Conservation (phyloP, 1,140 invertebrate species). For the Orchestia grillus region DNA sequence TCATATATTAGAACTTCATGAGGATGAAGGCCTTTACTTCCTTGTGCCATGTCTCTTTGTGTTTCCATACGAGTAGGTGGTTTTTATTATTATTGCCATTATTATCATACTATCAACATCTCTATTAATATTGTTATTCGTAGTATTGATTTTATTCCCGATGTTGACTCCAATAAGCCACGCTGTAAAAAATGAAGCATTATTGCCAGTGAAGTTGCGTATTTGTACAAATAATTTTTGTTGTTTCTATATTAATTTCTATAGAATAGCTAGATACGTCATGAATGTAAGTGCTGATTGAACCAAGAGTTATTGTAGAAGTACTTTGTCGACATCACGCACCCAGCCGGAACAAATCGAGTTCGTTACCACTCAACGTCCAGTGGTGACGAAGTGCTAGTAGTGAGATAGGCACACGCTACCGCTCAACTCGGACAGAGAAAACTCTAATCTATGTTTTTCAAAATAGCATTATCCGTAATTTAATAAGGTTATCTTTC, state of each 20-base stretch:
- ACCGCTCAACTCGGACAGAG: not conserved
- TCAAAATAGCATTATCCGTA: not conserved
- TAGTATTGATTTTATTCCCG: too few relatives aligned
- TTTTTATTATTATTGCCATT: too few relatives aligned
- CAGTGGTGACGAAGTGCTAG: not conserved
- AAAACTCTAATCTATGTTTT: not conserved
- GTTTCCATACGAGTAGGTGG: too few relatives aligned
- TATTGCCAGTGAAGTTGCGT: not conserved
- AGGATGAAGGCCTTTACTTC: not conserved
- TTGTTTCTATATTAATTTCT: not conserved
- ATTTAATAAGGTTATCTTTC: not conserved
- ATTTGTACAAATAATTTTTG: not conserved
- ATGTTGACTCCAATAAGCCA: not conserved
- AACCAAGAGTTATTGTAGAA: not conserved
- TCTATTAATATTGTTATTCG: too few relatives aligned
- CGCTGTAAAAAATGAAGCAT: not conserved
- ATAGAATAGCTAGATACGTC: too few relatives aligned
- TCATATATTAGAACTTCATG: not conserved
- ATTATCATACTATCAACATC: too few relatives aligned
- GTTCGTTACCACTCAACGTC: not conserved
- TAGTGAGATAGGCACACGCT: not conserved
- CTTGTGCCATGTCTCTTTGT: not conserved
- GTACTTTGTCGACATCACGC: not conserved
- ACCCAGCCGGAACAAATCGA: not conserved
- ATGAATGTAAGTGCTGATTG: not conserved